Percentiles rank a stretch among this genome's conserved stretches.
Conservation (phyloP, 2,888 invertebrate species). For the Anorthoa munda region DNA sequence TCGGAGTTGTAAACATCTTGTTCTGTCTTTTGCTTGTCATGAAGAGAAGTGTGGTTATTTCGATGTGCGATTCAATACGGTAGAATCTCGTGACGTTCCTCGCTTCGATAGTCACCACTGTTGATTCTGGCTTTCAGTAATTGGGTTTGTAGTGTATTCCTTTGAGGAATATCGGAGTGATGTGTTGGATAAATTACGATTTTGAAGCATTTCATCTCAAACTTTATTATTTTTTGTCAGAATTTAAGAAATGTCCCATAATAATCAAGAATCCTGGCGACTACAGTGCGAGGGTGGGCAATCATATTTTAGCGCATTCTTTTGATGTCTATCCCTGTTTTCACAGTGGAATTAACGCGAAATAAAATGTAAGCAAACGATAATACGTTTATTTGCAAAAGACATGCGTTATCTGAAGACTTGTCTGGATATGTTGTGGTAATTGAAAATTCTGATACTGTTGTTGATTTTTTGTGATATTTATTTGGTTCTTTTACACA, state of each 20-base stretch:
- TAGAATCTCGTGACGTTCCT: no score
- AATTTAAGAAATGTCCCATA: not conserved
- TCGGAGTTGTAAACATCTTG: no score
- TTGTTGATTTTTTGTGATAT: not conserved
- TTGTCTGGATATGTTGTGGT: not conserved
- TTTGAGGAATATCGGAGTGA: no score
- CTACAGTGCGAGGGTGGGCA: slow-evolving; percentile 35
- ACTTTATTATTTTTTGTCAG: not conserved
- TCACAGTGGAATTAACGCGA: slow-evolving; percentile 61
- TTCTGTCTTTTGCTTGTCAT: not conserved
- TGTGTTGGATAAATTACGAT: no score
- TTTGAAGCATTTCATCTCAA: no score
- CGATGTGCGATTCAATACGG: no score
- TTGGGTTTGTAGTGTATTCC: no score
- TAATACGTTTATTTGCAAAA: slow-evolving; percentile 68
- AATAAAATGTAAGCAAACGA: slow-evolving; percentile 69
- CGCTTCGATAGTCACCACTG: no score
- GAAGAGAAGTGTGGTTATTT: not conserved
- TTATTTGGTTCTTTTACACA: not conserved
- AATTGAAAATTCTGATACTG: not conserved
- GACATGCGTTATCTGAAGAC: not conserved
- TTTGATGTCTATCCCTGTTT: slow-evolving; percentile 70
- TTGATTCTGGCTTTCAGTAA: no score
- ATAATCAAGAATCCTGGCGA: slow-evolving; percentile 21
- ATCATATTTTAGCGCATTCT: slow-evolving; percentile 69